Conservation (phyloP, 2,797 vertebrate genomes). For the Urocyon cinereoargenteus region DNA sequence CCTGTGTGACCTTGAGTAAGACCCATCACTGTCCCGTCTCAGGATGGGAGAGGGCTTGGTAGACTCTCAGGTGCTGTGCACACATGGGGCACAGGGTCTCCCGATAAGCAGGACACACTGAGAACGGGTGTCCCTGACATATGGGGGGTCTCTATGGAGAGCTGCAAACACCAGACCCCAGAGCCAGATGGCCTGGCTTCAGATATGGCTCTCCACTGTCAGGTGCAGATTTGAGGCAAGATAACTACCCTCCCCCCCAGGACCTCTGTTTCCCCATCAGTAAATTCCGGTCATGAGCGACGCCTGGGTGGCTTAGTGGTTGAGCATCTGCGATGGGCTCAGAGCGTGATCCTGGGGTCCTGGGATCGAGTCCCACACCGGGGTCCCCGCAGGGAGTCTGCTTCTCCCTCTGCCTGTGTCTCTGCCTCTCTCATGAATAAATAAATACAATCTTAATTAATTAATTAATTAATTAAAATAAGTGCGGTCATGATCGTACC, state of each 20-base stretch:
- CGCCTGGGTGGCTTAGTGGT: no score
- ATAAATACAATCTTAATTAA: no score
- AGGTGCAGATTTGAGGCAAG: background rate
- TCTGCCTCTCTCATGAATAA: no score
- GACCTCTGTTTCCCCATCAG: background rate
- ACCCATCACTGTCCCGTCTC: background rate
- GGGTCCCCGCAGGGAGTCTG: no score
- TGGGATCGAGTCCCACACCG: no score
- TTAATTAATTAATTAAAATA: no score
- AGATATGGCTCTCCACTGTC: accelerated
- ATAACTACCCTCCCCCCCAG: no score
- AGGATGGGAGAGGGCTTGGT: background rate
- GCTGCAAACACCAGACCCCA: no score
- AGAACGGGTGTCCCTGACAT: background rate
- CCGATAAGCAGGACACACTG: background rate
- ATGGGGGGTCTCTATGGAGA: background rate
- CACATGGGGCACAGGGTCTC: background rate
- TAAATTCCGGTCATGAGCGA: background rate
- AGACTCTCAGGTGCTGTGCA: background rate
- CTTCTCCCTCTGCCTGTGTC: no score
- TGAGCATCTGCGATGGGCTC: no score
- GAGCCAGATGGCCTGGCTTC: background rate
- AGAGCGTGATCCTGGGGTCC: no score
- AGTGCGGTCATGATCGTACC: background rate
- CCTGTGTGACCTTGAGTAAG: background rate